Evolutionary conservation across 2,888 invertebrate species (phyloP).

Genomic region (Coleophora flavipennella): DNA sequence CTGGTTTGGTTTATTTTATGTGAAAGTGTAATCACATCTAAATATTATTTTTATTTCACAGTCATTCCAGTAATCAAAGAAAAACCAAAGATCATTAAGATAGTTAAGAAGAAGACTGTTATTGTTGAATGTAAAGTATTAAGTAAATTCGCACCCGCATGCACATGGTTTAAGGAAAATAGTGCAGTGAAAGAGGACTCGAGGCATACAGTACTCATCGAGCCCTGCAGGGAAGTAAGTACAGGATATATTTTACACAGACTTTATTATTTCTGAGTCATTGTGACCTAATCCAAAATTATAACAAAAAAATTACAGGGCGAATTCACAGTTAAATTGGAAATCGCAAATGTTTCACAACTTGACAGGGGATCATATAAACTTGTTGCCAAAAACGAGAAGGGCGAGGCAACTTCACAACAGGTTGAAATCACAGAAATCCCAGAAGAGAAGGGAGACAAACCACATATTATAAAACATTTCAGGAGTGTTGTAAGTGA

Average conservation of each 20-base stretch:
- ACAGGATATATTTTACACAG: slow-evolving; percentile 3
- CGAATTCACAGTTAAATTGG: slow-evolving; percentile 91
- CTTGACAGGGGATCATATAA: slow-evolving; percentile 92
- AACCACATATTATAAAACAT: slow-evolving; percentile 85
- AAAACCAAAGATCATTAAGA: slow-evolving; percentile 91
- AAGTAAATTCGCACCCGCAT: slow-evolving; percentile 93
- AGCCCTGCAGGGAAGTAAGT: slow-evolving; percentile 83
- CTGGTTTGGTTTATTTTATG: not conserved
- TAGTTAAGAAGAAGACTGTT: slow-evolving; percentile 92
- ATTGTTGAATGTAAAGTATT: slow-evolving; percentile 95
- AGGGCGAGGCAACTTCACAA: slow-evolving; percentile 93
- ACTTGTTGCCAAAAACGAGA: slow-evolving; percentile 91
- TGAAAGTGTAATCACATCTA: not conserved
- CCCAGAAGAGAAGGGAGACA: slow-evolving; percentile 83
- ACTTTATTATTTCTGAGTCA: too few species aligned
- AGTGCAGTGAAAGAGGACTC: slow-evolving; percentile 83
- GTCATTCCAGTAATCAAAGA: slow-evolving; percentile 95
- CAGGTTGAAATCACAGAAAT: slow-evolving; percentile 89
- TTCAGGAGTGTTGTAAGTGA: slow-evolving; percentile 81
- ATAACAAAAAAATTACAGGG: slow-evolving; percentile 67
- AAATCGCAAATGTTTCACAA: slow-evolving; percentile 87
- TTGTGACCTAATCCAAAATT: too few species aligned
- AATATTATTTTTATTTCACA: slow-evolving; percentile 35
- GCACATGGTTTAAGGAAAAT: slow-evolving; percentile 94
- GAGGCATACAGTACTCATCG: slow-evolving; percentile 82